Evolutionary conservation across 1,140 invertebrate genomes (phyloP), one percentile per base, ranked within the genome.

Genomic region (Diorhabda sublineata): DNA sequence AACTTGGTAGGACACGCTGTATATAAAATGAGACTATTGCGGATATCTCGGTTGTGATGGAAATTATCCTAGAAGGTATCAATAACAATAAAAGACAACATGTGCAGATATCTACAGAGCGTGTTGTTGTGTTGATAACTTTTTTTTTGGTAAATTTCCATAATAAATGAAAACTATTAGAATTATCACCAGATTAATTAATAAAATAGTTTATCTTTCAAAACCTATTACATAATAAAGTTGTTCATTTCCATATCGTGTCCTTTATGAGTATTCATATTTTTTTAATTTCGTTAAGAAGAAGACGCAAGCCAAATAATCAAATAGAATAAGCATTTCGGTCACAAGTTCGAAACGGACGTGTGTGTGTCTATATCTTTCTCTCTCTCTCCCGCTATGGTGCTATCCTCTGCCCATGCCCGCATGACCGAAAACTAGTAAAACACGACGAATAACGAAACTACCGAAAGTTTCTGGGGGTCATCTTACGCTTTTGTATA

Each of bases 401-500:
- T 26, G 26, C 26, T 26, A 26, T 26, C 26, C 26, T 26, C 26
- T 26, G 26, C 26, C 26, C 47, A n/a, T 52, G n/a, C 47, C 47
- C 47, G 47, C 47, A 52, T 52, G 47, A 52, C 47, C 47, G 47
- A 52, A 52, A 52, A 52, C 47, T 52, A 52, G 47, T 52, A 52
- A 52, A 26, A 26, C n/a, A 8, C 47, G 47, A 52, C 47, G 47
- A 52, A 52, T 52, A 52, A 52, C 47, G 47, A 52, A 52, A 52
- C 47, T 52, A 52, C 61, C 63, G 41, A 43, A 41, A 58, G 61
- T 11, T 63, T 44, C 26, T 41, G 58, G 52, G 67, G 67, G 61
- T 68, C 67, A 68, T 68, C 67, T 64, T 68, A n/a, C 11, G 42
- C 26, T 26, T 26, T 26, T 26, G 26, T 26, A 26, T 26, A 26